Evolutionary conservation across 2,797 vertebrate genomes (phyloP).

Genomic region (Petrocephalus sullivani): DNA sequence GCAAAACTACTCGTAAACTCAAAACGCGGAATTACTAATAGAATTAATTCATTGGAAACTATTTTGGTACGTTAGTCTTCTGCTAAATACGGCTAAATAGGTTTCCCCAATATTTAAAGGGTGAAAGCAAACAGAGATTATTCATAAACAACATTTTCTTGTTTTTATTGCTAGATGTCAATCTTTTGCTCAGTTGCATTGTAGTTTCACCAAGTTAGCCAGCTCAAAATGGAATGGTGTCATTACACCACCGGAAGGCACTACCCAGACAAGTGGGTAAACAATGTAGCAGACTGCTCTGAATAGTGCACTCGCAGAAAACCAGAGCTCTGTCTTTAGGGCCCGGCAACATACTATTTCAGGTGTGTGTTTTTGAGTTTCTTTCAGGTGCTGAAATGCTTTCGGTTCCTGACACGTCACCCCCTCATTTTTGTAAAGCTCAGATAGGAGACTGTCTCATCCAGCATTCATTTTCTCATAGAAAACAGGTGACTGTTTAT

Average conservation of each 20-base stretch:
- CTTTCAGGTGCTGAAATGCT: neutral
- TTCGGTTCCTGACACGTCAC: neutral
- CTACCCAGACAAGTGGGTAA: neutral
- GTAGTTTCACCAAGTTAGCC: neutral
- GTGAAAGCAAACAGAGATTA: neutral
- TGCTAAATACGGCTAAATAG: neutral
- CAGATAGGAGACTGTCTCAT: neutral
- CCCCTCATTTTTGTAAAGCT: neutral
- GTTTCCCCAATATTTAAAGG: neutral
- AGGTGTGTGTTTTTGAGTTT: neutral
- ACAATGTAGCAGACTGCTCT: neutral
- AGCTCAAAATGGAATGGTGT: neutral
- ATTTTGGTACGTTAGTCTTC: neutral
- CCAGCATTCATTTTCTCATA: neutral
- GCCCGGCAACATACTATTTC: neutral
- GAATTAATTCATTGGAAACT: neutral
- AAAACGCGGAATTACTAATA: neutral
- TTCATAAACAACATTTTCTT: neutral
- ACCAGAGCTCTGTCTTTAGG: neutral
- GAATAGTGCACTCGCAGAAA: neutral
- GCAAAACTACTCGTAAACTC: neutral
- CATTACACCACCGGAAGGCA: neutral
- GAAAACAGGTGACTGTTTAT: neutral
- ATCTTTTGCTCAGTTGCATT: neutral
- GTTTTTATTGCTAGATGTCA: neutral